Evolutionary conservation across 2,888 invertebrate species (phyloP), one percentile per base, ranked within the genome.

Genomic region (Ametastegia equiseti): DNA sequence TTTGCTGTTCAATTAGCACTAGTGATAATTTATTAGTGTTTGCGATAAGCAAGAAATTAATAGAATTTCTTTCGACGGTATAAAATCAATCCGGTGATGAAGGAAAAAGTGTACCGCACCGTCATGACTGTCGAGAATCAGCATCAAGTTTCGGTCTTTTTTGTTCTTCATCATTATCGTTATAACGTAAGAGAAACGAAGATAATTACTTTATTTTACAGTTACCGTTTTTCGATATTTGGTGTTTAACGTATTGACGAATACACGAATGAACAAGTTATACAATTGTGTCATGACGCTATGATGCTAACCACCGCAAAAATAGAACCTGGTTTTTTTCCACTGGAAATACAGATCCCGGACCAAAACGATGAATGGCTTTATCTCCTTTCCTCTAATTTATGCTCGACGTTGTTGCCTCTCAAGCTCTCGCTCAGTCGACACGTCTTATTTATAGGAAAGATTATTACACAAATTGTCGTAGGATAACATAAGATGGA

Each of bases 401-500:
- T 73, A 73, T 73, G 19, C 67, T 42, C 39, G 2, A n/a, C n/a
- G n/a, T n/a, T n/a, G n/a, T n/a, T n/a, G 27, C 27, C 13, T 30
- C 27, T 13, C 27, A 45, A 42, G 71, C 45, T 65, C 36, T 50
- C 54, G 54, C n/a, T 54, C 19, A 15, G 39, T 45, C 42, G 27
- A 45, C 71, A 45, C 45, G 27, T 71, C 15, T 27, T 71, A 36
- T 36, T 50, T 75, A 75, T 54, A 75, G n/a, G 1, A 50, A 75
- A 75, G 36, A 75, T 75, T 54, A 75, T 75, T 54, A 75, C 11
- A 75, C 1, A 75, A 75, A 36, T 75, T 75, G 50, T 54, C 33
- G 75, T 75, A 23, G 33, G 27, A 33, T 15, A 36, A 75, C 33
- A 23, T 19, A 54, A 54, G 54, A 75, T 75, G 75, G 75, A 75